A percentile compares a stretch with the other conserved stretches of the same genome.
Evolutionary conservation across 2,113 vertebrate genomes (phyloP).

Genomic region (Hippocampus abdominalis): DNA sequence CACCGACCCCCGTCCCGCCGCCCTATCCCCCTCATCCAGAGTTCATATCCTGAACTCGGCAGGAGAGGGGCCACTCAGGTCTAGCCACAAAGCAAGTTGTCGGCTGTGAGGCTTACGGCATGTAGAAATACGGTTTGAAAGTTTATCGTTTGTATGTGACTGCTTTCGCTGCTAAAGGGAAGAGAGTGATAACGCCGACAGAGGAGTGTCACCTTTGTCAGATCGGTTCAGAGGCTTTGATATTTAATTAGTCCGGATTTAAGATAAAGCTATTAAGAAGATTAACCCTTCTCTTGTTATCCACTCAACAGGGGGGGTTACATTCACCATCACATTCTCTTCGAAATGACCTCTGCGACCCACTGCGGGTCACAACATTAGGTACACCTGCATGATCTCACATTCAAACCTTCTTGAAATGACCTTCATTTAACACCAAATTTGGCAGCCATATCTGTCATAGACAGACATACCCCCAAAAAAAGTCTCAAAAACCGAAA

Average conservation of each 20-base stretch:
- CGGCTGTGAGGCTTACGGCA: neutral
- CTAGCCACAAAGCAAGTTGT: constrained; percentile 3
- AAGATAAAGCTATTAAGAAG: constrained; percentile 1
- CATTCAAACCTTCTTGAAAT: neutral
- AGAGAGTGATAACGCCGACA: neutral
- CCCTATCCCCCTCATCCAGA: neutral
- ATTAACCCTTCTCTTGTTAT: neutral
- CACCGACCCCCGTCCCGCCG: neutral
- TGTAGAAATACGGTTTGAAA: constrained; percentile 1
- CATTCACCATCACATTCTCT: neutral
- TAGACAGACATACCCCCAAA: too few species aligned
- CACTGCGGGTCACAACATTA: neutral
- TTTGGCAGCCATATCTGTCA: too few species aligned
- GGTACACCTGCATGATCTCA: neutral
- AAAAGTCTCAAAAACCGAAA: too few species aligned
- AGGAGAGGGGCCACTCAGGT: neutral
- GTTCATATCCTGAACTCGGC: constrained; percentile 9
- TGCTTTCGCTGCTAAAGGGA: neutral
- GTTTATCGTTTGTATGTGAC: neutral
- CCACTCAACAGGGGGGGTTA: neutral
- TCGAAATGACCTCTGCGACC: neutral
- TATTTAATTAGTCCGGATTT: constrained; percentile 1
- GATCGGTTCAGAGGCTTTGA: neutral
- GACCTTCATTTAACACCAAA: neutral
- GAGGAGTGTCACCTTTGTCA: neutral